Base-by-base conservation (phyloP, 2,113 vertebrate genomes). In the Hirundichthys speculiger region DNA sequence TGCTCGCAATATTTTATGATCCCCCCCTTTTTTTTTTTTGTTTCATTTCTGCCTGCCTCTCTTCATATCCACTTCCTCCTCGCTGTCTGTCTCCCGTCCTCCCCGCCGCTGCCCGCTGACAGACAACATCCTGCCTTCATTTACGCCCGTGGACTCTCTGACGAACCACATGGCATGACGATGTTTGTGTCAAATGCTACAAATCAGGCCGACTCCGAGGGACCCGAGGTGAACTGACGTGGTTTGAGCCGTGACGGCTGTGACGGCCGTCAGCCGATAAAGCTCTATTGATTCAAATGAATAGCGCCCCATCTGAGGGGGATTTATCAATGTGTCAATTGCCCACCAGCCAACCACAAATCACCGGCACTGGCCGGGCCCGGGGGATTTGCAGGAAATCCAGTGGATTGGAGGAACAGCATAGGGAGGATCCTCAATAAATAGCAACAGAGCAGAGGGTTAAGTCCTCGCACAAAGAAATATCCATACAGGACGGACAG, bases 261-360 rank as follows among this genome's bases (percentile, higher is more conserved):
- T 89, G 90, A 91, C 85, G 87, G 88, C 93, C 65, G 71, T 91
- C 91, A 73, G 75, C 86, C 91, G 94, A 96, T 96, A 94, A 95
- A 94, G 92, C 88, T 79, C 64, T 90, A 96, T 96, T 94, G 95
- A 97, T 96, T 96, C 94, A 93, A 92, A 94, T 86, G 92, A 93
- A 95, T 94, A 76, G 83, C 77, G 84, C 89, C 88, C 91, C 91
- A 94, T 96, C 94, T 93, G 92, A 93, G 89, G 89, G 95, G 89
- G 88, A 92, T 97, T 96, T 96, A 96, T 95, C 93, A 94, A 94
- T 89, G 94, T 93, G 93, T 94, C 95, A 93, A 92, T 93, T 90
- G 92, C 92, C 92, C 90, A 90, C 86, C 85, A 91, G 73, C 54
- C 60, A 43, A 78, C 82, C 67, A 81, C 86, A 86, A 87, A 90